Evolutionary conservation across 1,140 invertebrate species (phyloP), one percentile per base, ranked within the genome.

Genomic region (Ganaspis sp.): DNA sequence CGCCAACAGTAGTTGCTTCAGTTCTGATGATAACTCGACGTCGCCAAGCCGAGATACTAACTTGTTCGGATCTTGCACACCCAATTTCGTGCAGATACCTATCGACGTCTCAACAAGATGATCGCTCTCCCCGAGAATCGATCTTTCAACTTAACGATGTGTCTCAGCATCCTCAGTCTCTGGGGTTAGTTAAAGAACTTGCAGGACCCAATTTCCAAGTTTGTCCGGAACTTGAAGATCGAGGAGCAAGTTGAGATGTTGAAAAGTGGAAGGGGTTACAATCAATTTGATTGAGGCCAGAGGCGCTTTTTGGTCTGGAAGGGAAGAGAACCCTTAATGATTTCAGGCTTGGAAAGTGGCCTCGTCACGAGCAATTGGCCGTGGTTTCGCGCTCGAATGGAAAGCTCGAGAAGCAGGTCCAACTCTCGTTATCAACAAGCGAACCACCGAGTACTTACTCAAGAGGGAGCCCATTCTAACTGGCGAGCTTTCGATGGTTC

Each of bases 241-340:
- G 9, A 23, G 53, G 0, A 8, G 53, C 9, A 58, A 64, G 58
- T 64, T 64, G 23, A 64, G 23, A 29, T 29, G 15, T n/a, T 49
- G 26, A 26, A 9, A 15, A 64, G 54, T 12, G 58, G 9, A 11
- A 11, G 21, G 58, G 23, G 21, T 26, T 29, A 64, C 58, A 64
- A 64, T 64, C 58, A 64, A 64, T 64, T 64, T 64, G 58, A 64
- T 64, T 64, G 58, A 64, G 23, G 58, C 58, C 58, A 64, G 58
- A 29, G 58, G 58, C 58, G 58, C 11, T 64, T 64, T 64, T 64
- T 64, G 26, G 58, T 29, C 26, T n/a, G 8, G 26, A 29, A 64
- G 58, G 58, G 12, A 64, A 21, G 26, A 26, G 17, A n/a, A 49
- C 58, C 23, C 58, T 29, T 64, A 64, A 64, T 64, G 58, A 64